Conservation (phyloP, 2,113 vertebrate genomes). For the Prionailurus viverrinus region DNA sequence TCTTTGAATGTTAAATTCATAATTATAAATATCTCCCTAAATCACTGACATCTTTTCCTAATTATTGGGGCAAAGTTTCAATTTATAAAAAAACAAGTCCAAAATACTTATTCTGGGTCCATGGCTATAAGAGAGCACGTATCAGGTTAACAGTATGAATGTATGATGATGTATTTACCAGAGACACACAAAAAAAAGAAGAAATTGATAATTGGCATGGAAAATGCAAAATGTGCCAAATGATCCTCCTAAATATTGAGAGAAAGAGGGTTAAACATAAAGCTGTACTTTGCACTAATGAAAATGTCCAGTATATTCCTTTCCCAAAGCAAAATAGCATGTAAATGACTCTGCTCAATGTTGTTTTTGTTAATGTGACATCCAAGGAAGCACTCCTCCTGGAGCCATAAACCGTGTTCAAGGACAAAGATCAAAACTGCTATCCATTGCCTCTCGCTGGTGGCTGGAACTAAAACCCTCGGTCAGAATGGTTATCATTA, state of each 20-base stretch:
- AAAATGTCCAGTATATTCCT: conserved; percentile 56
- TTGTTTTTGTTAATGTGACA: conserved; percentile 67
- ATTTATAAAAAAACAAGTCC: conserved; percentile 69
- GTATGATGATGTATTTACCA: conserved; percentile 30
- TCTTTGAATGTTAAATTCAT: not conserved
- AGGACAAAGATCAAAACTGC: conserved; percentile 63
- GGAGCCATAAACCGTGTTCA: conserved; percentile 65
- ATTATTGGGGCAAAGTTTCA: conserved; percentile 51
- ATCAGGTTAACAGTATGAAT: not conserved
- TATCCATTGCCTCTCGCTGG: not conserved
- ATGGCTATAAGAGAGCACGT: not conserved
- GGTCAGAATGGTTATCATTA: not conserved
- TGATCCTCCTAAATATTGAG: conserved; percentile 21
- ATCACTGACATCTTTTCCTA: conserved; percentile 43
- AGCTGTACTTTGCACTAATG: conserved; percentile 60
- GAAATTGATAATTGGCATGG: conserved; percentile 58
- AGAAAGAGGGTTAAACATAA: conserved; percentile 65
- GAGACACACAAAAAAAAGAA: conserved; percentile 23
- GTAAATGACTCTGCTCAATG: conserved; percentile 40
- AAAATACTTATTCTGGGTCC: conserved; percentile 58
- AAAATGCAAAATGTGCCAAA: conserved; percentile 72
- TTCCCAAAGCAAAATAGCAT: conserved; percentile 66
- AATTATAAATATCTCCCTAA: conserved; percentile 34
- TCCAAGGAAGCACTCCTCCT: conserved; percentile 65
- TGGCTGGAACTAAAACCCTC: not conserved